phyloP scores from a whole-genome alignment of 2,797 vertebrate genomes.

The Okamejei kenojei region DNA sequence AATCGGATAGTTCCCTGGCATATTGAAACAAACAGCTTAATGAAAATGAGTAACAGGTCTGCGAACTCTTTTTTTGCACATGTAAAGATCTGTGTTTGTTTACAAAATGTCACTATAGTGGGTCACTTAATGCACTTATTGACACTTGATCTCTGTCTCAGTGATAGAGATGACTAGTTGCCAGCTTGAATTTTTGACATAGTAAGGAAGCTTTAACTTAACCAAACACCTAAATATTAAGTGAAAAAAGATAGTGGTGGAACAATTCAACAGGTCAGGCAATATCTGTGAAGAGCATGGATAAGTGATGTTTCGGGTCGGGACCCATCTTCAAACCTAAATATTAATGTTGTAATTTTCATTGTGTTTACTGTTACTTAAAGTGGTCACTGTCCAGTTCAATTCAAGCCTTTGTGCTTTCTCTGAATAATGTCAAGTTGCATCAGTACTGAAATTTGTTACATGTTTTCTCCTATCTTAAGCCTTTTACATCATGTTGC shows the following conservation, averaged over 20 bases:
- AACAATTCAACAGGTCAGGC: too few species aligned
- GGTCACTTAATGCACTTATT: not conserved
- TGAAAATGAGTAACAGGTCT: not conserved
- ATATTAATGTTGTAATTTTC: not conserved
- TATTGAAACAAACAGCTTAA: not conserved
- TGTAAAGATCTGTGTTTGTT: not conserved
- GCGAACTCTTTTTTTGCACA: not conserved
- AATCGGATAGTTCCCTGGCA: too few species aligned
- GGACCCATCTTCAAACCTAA: too few species aligned
- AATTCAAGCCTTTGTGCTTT: not conserved
- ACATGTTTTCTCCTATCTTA: slow-evolving; percentile 40
- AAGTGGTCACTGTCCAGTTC: not conserved
- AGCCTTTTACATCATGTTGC: slow-evolving; percentile 90
- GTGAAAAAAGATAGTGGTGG: too few species aligned
- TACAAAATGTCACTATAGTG: not conserved
- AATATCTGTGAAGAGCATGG: too few species aligned
- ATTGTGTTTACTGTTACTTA: not conserved
- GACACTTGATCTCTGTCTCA: not conserved
- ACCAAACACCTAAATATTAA: not conserved
- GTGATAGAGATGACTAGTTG: not conserved
- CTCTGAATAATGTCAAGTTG: not conserved
- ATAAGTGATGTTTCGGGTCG: too few species aligned
- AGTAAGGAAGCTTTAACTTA: not conserved
- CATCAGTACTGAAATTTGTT: not conserved
- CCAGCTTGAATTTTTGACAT: not conserved